Evolutionary conservation across 2,888 invertebrate genomes (phyloP), one percentile per base, ranked within the genome.

Genomic region (Chloroclysta siterata): DNA sequence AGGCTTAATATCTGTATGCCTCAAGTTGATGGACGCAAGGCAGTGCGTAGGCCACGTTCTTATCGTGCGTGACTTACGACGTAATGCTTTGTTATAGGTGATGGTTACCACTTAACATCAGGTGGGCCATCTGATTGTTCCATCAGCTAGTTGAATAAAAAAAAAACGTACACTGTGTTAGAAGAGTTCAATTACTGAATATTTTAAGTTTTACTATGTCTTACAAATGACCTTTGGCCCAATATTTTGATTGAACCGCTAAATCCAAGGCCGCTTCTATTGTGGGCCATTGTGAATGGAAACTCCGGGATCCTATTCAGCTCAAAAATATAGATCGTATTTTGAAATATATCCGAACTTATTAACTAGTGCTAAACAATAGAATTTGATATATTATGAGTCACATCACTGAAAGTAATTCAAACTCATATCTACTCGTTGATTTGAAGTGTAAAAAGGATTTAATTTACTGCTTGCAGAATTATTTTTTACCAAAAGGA

Each of bases 221-320:
- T 48, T 41, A 42, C 65, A 79, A 79, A 84, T 89, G 90, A 91
- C 89, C 90, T 90, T 65, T 65, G 54, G 54, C 58, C 55, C 57
- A 58, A 65, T 65, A 65, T 65, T 65, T 61, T 65, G 65, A 61
- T 65, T 58, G 65, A 61, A 86, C 79, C 79, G 80, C 82, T 80
- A 79, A 84, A 74, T 73, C 77, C 85, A 88, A 90, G 90, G 90
- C 82, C 85, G 80, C 65, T 70, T 69, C 79, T 80, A 83, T 85
- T 87, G 85, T 82, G 70, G 68, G 67, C 60, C 67, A 84, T 88
- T 88, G 87, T 87, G 80, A 74, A 69, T 70, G 72, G 76, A 73
- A 76, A 80, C 76, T 58, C 75, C 72, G 59, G 17, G 71, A 75
- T 75, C 75, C 78, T 73, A 81, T 82, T 84, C 79, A 77, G 77